Conservation (phyloP, 2,113 vertebrate genomes). For the Chlorocebus sabaeus region DNA sequence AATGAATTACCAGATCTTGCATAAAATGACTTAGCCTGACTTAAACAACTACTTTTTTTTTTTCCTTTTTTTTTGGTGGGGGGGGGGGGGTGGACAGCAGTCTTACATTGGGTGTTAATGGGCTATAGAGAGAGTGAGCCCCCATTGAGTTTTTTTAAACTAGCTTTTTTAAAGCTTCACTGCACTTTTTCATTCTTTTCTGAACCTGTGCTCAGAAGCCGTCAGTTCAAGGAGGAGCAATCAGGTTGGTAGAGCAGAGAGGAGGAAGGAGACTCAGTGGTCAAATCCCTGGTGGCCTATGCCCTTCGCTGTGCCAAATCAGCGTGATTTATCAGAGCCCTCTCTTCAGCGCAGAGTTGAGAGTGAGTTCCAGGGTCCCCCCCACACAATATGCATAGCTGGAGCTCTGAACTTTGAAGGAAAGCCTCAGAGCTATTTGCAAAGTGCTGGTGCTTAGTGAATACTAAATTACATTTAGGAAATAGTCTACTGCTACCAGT, state of each 20-base stretch:
- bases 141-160: neutral
- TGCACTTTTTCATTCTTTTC: slow-evolving; percentile 68
- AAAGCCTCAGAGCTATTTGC: slow-evolving; percentile 90
- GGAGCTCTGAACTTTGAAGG: slow-evolving; percentile 86
- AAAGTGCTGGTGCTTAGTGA: slow-evolving; percentile 86
- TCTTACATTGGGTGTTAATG: slow-evolving; percentile 86
- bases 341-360: slow-evolving; percentile 76
- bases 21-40: slow-evolving; percentile 86
- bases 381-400: slow-evolving; percentile 77
- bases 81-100: neutral
- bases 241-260: slow-evolving; percentile 18
- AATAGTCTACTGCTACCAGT: slow-evolving; percentile 85
- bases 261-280: slow-evolving; percentile 45
- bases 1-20: slow-evolving; percentile 90
- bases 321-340: slow-evolving; percentile 78
- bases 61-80: slow-evolving; percentile 54
- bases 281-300: slow-evolving; percentile 76
- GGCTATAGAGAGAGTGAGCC: slow-evolving; percentile 73
- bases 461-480: slow-evolving; percentile 89
- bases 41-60: slow-evolving; percentile 83
- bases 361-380: slow-evolving; percentile 75
- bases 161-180: slow-evolving; percentile 59
- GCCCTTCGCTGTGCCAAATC: slow-evolving; percentile 78
- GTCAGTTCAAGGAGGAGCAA: slow-evolving; percentile 77
- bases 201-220: slow-evolving; percentile 76